Base-by-base conservation (phyloP, 2,113 vertebrate species). In the Chaenocephalus aceratus region DNA sequence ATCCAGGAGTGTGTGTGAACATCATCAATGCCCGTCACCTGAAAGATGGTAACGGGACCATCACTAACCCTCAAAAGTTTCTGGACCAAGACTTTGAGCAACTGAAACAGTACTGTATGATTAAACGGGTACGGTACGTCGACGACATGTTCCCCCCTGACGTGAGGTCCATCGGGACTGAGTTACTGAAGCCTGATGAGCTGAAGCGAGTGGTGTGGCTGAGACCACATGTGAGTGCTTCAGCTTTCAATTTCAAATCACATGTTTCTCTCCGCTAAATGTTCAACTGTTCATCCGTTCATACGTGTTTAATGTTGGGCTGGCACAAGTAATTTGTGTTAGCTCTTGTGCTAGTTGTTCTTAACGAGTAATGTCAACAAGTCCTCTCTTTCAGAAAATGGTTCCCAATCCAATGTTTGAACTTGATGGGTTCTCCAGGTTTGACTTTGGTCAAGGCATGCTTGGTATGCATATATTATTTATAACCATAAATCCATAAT, bases 101-200 rank as follows among this genome's bases (percentile, higher is more conserved):
- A 48, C 41, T 95, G 49, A 92, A 79, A 3, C 59, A 90, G 15
- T 83, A 86, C 72, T 93, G 23, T 64, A 52, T 87, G 0, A 53
- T 1, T 26, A 45, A 48, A 0, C 34, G 26, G 1, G 1, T 46
- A 3, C 86, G 83, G 63, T 95, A 75, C 53, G 10, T 90, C 2
- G 94, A 96, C 1, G 79, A 93, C 0, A 89, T 73, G 64, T 96
- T 96, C 62, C 92, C 92, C 0, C 94, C 94, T 6, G 90, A 94
- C 75, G 75, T 0, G 6, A 84, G 7, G 2, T 92, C 93, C 59
- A 94, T 96, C 6, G 94, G 95, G 0, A 7, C 68, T 3, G 89
- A 21, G 0, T 0, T 93, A 3, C 74, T 96, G 49, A 1, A 0
- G 0, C 65, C 88, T 0, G 6, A 72, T 0, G 45, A 82, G 0